A percentile compares a stretch with the other conserved stretches of the same genome.
Evolutionary conservation across 92 coral and sea anemone genomes (phyloP).

Genomic region (Heteractis magnifica): DNA sequence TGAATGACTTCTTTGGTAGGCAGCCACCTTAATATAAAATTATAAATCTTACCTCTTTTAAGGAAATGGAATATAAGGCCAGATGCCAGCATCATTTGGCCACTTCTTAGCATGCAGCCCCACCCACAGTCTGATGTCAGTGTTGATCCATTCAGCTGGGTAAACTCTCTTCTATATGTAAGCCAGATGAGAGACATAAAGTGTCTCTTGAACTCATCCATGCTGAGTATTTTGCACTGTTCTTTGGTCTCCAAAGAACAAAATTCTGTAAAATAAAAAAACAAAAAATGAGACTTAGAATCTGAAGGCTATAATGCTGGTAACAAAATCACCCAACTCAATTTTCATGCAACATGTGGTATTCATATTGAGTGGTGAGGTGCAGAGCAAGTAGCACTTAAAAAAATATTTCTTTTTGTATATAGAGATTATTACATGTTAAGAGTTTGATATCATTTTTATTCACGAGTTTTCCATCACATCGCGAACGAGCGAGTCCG

Average conservation of each 20-base stretch:
- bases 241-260: constrained; percentile 47
- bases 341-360: no score
- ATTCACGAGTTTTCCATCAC: no score
- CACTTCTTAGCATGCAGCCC: constrained; percentile 99
- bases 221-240: constrained; percentile 67
- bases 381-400: no score
- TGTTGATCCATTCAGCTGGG: constrained; percentile 82
- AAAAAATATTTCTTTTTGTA: no score
- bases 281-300: background rate
- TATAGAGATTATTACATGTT: no score
- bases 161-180: constrained; percentile 88
- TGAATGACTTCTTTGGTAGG: no score
- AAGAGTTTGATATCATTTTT: no score
- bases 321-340: no score
- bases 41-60: constrained; percentile 61
- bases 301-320: background rate
- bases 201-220: constrained; percentile 88
- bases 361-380: no score
- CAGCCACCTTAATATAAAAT: no score
- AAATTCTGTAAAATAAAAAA: constrained; percentile 44
- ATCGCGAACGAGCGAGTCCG: no score
- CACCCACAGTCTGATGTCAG: constrained; percentile 97
- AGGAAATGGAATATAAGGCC: constrained; percentile 88
- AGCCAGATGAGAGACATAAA: constrained; percentile 91
- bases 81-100: constrained; percentile 98